A percentile compares a stretch with the other conserved stretches of the same genome.
Conservation (phyloP, 2,113 vertebrate genomes). For the Pavo muticus region DNA sequence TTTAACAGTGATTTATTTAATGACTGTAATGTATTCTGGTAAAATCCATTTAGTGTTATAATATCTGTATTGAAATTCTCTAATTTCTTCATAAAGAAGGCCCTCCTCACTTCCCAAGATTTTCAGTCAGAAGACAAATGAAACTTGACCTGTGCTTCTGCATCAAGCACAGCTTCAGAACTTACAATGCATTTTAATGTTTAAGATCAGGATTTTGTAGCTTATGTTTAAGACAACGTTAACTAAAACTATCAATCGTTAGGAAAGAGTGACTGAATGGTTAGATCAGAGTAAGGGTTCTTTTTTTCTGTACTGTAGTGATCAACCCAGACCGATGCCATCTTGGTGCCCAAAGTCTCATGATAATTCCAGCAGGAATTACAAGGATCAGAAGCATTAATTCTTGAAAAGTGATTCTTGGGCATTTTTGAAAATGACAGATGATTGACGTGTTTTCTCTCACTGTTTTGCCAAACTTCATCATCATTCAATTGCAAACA, state of each 20-base stretch:
- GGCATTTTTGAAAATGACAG: neutral
- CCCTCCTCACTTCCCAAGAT: neutral
- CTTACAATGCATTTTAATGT: constrained; percentile 5
- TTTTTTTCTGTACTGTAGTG: neutral
- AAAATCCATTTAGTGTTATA: constrained; percentile 79
- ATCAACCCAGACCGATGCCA: accelerated
- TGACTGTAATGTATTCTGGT: constrained; percentile 69
- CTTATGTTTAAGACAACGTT: neutral
- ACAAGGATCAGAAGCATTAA: neutral
- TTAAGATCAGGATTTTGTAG: constrained; percentile 21
- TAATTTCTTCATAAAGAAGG: constrained; percentile 69
- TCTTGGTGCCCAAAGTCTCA: neutral
- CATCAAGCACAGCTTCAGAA: constrained; percentile 39
- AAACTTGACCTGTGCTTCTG: constrained; percentile 60
- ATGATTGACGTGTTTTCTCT: neutral
- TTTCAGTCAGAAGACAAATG: constrained; percentile 68
- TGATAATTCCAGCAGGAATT: neutral
- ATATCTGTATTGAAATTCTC: constrained; percentile 79
- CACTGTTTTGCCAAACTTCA: neutral
- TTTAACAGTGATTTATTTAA: constrained; percentile 81
- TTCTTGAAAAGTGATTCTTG: neutral
- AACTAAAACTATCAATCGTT: neutral
- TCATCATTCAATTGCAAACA: neutral
- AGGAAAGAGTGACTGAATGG: neutral
- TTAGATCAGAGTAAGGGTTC: neutral